Percentiles rank a stretch among this genome's conserved stretches.
Conservation (phyloP, 2,888 invertebrate species). For the Mylabris sibirica region DNA sequence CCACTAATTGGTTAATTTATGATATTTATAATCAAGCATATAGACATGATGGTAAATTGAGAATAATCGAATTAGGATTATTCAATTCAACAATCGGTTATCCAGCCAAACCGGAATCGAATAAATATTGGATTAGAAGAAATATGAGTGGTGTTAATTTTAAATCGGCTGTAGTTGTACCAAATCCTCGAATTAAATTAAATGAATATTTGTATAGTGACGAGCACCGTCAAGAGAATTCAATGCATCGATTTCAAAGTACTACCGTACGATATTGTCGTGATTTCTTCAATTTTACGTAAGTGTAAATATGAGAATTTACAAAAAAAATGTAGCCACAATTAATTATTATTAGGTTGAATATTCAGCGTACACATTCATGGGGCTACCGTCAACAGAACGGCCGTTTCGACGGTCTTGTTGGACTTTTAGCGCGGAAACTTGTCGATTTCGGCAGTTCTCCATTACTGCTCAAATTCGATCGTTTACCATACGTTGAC, state of each 20-base stretch:
- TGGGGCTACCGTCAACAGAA: conserved; percentile 70
- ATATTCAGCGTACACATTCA: conserved; percentile 63
- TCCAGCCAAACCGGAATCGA: conserved; percentile 39
- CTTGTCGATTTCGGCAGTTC: conserved; percentile 72
- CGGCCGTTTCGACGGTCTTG: conserved; percentile 72
- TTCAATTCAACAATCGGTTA: conserved; percentile 58
- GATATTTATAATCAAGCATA: conserved; percentile 68
- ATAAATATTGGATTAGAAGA: conserved; percentile 59
- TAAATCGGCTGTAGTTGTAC: conserved; percentile 52
- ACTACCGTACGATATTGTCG: conserved; percentile 67
- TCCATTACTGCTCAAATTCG: conserved; percentile 70
- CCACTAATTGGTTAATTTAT: conserved; percentile 54
- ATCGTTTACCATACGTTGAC: conserved; percentile 62
- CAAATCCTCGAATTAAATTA: conserved; percentile 44
- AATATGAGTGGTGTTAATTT: conserved; percentile 67
- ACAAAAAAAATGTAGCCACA: background rate
- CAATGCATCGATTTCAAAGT: conserved; percentile 71
- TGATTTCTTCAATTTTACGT: conserved; percentile 75
- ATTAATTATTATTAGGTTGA: conserved; percentile 55
- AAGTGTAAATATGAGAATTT: conserved; percentile 46
- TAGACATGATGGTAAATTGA: conserved; percentile 63
- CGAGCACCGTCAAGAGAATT: conserved; percentile 66
- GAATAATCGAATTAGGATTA: conserved; percentile 62
- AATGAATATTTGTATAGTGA: conserved; percentile 65
- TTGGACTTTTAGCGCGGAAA: conserved; percentile 65